Percentiles rank a stretch among this genome's conserved stretches.
Evolutionary conservation across 2,888 invertebrate species (phyloP).

Genomic region (Parochlus steinenii): DNA sequence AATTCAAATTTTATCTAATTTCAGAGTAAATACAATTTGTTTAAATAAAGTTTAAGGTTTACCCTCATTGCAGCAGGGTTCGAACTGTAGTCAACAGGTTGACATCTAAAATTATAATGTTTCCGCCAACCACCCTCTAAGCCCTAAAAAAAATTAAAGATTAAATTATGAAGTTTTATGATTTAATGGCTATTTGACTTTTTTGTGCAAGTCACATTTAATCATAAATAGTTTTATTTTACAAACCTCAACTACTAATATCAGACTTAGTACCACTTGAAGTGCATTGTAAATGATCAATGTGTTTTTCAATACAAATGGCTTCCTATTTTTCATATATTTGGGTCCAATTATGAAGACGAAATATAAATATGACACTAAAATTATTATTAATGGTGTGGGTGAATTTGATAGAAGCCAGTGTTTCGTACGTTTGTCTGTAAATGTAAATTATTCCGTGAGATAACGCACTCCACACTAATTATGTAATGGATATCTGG

Average conservation of each 20-base stretch:
- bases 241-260: slow-evolving; percentile 55
- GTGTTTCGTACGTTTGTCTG: slow-evolving; percentile 50
- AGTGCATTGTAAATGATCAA: slow-evolving; percentile 74
- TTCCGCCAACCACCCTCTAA: slow-evolving; percentile 38
- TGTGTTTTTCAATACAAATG: slow-evolving; percentile 62
- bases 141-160: slow-evolving; percentile 26
- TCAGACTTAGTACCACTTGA: slow-evolving; percentile 70
- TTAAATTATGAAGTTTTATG: not conserved
- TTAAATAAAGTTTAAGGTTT: slow-evolving; percentile 14
- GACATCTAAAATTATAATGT: slow-evolving; percentile 49
- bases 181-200: slow-evolving; percentile 1
- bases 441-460: slow-evolving; percentile 17
- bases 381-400: slow-evolving; percentile 46
- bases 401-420: slow-evolving; percentile 64
- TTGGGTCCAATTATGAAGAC: slow-evolving; percentile 65
- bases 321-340: slow-evolving; percentile 75
- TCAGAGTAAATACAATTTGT: slow-evolving; percentile 6
- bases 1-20: no score
- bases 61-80: slow-evolving; percentile 41
- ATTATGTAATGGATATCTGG: not conserved
- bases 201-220: not conserved
- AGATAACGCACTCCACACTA: not conserved
- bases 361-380: slow-evolving; percentile 54
- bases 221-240: not conserved
- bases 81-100: slow-evolving; percentile 49